A percentile compares a stretch with the other conserved stretches of the same genome.
These are phyloP conservation scores for Lobophora halterata DNA, from an alignment of 2,888 invertebrate species.

Conservation along the genomic window DNA sequence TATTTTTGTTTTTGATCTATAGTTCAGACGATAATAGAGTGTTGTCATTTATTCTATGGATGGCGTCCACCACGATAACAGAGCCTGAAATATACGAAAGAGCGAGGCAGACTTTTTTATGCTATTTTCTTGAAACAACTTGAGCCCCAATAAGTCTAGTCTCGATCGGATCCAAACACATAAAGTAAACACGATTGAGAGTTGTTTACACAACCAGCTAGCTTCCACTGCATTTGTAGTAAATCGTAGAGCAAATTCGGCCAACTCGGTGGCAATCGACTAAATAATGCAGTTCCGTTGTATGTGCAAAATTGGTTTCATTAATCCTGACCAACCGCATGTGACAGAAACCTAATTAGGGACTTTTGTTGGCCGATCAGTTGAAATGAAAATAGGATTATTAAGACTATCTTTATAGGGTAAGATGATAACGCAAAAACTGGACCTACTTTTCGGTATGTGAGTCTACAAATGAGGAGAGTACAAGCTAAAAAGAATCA, in stretches of 20 bases:
- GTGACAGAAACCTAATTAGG: conserved; percentile 22
- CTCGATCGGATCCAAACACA: conserved; percentile 9
- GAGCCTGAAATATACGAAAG: too few species aligned
- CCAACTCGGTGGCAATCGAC: conserved; percentile 26
- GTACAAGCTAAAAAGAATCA: too few species aligned
- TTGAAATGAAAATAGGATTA: not conserved
- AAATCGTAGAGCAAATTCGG: conserved; percentile 27
- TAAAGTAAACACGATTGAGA: conserved; percentile 15
- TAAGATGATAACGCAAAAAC: too few species aligned
- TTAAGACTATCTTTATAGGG: conserved; percentile 1
- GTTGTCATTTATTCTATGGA: too few species aligned
- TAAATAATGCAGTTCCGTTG: conserved; percentile 34
- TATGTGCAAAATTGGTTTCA: conserved; percentile 25
- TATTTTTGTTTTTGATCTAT: too few species aligned
- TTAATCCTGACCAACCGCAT: conserved; percentile 25
- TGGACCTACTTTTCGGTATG: too few species aligned
- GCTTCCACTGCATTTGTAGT: conserved; percentile 12
- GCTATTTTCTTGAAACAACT: not conserved
- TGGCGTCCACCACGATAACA: too few species aligned
- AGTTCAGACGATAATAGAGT: too few species aligned
- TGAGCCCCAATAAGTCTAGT: too few species aligned
- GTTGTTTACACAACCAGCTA: conserved; percentile 11
- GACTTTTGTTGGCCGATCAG: conserved; percentile 12
- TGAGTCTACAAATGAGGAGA: too few species aligned
- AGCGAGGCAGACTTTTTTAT: conserved; percentile 6